Percentiles rank a stretch among this genome's conserved stretches.
Conservation (phyloP, 2,113 vertebrate genomes). For the Reinhardtius hippoglossoides region DNA sequence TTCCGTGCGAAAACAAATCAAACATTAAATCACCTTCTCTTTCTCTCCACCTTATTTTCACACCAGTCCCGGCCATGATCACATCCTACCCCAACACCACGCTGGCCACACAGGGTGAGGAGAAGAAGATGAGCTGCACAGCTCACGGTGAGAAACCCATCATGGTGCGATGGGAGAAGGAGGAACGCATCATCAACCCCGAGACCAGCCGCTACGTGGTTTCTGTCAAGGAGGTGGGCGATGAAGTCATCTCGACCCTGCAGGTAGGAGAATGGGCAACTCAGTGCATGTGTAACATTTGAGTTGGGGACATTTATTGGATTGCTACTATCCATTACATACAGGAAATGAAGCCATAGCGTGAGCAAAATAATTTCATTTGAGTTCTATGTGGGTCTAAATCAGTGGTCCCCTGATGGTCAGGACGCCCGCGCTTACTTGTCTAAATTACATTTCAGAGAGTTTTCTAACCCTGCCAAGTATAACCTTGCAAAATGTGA, state of each 20-base stretch:
- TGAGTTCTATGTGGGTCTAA: too few species aligned
- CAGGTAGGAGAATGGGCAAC: slow-evolving; percentile 82
- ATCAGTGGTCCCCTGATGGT: neutral
- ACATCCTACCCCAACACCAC: slow-evolving; percentile 98
- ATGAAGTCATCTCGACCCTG: slow-evolving; percentile 95
- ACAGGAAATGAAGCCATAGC: neutral
- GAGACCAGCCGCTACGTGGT: slow-evolving; percentile 97
- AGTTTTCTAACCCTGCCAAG: too few species aligned
- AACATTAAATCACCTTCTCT: neutral
- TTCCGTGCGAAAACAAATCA: neutral
- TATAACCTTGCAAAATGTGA: too few species aligned
- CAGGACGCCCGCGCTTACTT: neutral
- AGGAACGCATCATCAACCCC: slow-evolving; percentile 96
- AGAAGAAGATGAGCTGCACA: slow-evolving; percentile 97
- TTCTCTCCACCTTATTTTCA: slow-evolving; percentile 6
- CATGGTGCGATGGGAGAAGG: slow-evolving; percentile 99
- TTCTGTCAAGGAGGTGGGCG: slow-evolving; percentile 93
- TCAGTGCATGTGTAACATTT: neutral
- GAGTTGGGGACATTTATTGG: neutral
- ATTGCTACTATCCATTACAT: too few species aligned
- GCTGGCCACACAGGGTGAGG: slow-evolving; percentile 95
- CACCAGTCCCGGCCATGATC: slow-evolving; percentile 96
- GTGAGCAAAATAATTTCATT: neutral
- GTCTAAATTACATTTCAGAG: neutral
- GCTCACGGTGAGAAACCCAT: slow-evolving; percentile 98